Evolutionary conservation across 2,888 invertebrate genomes (phyloP).

Genomic region (Leptopilina myrica): DNA sequence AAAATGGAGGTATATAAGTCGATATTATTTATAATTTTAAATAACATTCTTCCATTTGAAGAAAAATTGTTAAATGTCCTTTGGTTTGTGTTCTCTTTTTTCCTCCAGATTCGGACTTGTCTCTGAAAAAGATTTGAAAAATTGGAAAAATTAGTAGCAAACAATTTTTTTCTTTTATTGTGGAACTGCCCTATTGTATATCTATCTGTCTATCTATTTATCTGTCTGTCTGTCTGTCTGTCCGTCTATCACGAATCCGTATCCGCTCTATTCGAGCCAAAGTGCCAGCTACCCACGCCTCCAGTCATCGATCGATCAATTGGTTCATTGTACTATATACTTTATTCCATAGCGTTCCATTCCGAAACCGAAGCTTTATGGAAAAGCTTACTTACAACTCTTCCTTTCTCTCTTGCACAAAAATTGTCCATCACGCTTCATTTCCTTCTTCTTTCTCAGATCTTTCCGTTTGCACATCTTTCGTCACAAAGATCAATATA

Average conservation of each 20-base stretch:
- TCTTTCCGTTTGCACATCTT: slow-evolving; percentile 36
- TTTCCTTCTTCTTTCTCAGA: slow-evolving; percentile 39
- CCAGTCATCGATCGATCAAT: slow-evolving; percentile 40
- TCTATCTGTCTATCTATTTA: slow-evolving; percentile 59
- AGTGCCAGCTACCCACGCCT: slow-evolving; percentile 40
- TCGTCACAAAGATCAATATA: slow-evolving; percentile 15
- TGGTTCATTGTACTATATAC: slow-evolving; percentile 36
- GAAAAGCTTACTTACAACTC: slow-evolving; percentile 25
- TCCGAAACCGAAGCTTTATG: slow-evolving; percentile 37
- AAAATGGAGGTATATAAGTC: no score
- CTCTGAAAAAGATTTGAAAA: neutral
- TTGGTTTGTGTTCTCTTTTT: neutral
- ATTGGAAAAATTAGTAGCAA: slow-evolving; percentile 8
- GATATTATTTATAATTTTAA: no score
- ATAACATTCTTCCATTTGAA: no score
- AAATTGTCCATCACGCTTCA: slow-evolving; percentile 40
- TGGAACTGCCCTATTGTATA: slow-evolving; percentile 32
- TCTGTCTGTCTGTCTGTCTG: slow-evolving; percentile 56
- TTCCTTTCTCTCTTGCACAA: slow-evolving; percentile 2
- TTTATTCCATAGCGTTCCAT: slow-evolving; percentile 37
- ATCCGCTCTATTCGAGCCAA: slow-evolving; percentile 34
- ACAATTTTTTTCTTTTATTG: neutral
- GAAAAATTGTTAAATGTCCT: no score
- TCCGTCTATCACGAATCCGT: slow-evolving; percentile 46
- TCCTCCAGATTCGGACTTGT: neutral